Evolutionary conservation across 2,888 invertebrate species (phyloP).

Genomic region (Falcaria lacertinaria): DNA sequence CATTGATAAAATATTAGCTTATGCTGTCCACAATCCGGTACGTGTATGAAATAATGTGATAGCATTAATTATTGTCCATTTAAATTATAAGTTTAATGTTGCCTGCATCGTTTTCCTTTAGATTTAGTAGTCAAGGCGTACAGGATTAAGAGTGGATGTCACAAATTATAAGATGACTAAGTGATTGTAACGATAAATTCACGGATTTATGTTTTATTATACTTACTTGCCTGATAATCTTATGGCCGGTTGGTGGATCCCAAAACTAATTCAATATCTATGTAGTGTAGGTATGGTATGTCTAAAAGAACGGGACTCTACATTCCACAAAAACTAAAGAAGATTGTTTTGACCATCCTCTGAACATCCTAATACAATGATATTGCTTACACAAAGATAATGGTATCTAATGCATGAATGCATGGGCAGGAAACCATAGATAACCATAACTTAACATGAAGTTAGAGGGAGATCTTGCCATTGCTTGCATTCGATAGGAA

Average conservation of each 20-base stretch:
- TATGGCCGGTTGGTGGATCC: not conserved
- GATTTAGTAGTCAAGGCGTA: not conserved
- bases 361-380: too few relatives aligned
- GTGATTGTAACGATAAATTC: not conserved
- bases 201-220: not conserved
- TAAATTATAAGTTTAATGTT: not conserved
- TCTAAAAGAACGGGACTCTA: too few relatives aligned
- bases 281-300: too few relatives aligned
- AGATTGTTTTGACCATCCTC: too few relatives aligned
- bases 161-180: not conserved
- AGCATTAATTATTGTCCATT: not conserved
- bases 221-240: not conserved
- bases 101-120: not conserved
- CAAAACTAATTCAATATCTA: not conserved
- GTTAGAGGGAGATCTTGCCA: too few relatives aligned
- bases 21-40: not conserved
- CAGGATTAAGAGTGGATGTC: not conserved
- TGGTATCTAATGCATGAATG: too few relatives aligned
- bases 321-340: too few relatives aligned
- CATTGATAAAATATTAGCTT: not conserved
- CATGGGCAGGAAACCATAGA: too few relatives aligned
- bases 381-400: too few relatives aligned
- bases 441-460: too few relatives aligned
- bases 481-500: too few relatives aligned
- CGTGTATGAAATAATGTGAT: not conserved